Conservation (phyloP, 2,113 vertebrate species). For the Callaeas wilsoni region DNA sequence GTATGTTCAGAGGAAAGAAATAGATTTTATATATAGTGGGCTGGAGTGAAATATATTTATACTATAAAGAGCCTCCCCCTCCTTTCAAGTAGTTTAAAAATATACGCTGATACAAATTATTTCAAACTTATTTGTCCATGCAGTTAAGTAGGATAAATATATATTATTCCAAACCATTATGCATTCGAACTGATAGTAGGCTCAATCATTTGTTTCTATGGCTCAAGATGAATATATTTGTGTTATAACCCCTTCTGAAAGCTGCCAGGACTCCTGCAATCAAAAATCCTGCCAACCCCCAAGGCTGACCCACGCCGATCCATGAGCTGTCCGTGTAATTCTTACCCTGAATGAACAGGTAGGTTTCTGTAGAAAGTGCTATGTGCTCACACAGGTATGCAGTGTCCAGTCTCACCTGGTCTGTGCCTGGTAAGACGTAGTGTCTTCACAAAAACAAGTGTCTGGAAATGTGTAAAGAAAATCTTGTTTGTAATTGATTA, state of each 20-base stretch:
- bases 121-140: not conserved
- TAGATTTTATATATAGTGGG: constrained; percentile 52
- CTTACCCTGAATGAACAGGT: constrained; percentile 1
- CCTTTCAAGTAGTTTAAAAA: constrained; percentile 28
- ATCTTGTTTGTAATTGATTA: not conserved
- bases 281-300: not conserved
- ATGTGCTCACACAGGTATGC: not conserved
- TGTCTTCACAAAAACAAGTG: not conserved
- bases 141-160: not conserved
- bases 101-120: not conserved
- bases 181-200: not conserved
- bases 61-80: constrained; percentile 46
- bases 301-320: not conserved
- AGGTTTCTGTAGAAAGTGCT: not conserved
- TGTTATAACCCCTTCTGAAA: constrained; percentile 21
- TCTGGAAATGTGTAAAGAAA: not conserved
- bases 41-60: constrained; percentile 57
- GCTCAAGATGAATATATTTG: not conserved
- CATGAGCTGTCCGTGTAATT: not conserved
- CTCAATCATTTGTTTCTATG: not conserved
- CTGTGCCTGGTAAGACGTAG: not conserved
- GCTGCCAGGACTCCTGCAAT: constrained; percentile 22
- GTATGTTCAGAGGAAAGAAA: not conserved
- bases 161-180: not conserved
- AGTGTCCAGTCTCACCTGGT: not conserved